Conservation (phyloP, 2,888 invertebrate species). For the Thecocarcelia acutangulata region DNA sequence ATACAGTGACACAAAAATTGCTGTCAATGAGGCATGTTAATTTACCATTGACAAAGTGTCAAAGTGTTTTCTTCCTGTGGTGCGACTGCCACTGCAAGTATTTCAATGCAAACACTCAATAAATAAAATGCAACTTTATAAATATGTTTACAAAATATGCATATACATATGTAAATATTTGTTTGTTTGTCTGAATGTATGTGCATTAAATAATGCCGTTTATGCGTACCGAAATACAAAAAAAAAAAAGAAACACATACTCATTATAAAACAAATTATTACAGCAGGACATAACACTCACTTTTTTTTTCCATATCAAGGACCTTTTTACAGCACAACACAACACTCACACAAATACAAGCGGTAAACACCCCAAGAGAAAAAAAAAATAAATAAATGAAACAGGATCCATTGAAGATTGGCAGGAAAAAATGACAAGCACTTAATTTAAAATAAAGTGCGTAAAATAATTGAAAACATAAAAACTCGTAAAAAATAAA, state of each 20-base stretch:
- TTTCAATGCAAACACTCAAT: not conserved
- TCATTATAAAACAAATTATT: constrained; percentile 70
- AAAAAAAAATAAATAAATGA: constrained; percentile 22
- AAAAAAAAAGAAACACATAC: constrained; percentile 15
- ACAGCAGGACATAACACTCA: constrained; percentile 63
- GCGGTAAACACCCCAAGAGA: constrained; percentile 43
- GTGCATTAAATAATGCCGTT: constrained; percentile 21
- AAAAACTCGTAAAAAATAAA: constrained; percentile 60
- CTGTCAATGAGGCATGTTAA: constrained; percentile 72
- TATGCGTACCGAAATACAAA: not conserved
- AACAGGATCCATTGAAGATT: constrained; percentile 41
- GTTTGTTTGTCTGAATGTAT: constrained; percentile 9
- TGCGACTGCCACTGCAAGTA: constrained; percentile 33
- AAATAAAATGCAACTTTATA: constrained; percentile 39
- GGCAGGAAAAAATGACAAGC: constrained; percentile 61
- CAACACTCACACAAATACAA: not conserved
- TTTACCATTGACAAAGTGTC: constrained; percentile 72
- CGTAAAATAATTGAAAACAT: constrained; percentile 67
- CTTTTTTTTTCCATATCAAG: constrained; percentile 38
- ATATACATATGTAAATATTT: not conserved
- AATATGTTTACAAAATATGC: constrained; percentile 6
- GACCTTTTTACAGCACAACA: constrained; percentile 14
- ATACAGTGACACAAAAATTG: constrained; percentile 49
- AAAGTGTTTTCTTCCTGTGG: constrained; percentile 72
- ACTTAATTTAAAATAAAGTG: constrained; percentile 69